Conservation (phyloP, 2,113 vertebrate species). For the Perognathus longimembris region DNA sequence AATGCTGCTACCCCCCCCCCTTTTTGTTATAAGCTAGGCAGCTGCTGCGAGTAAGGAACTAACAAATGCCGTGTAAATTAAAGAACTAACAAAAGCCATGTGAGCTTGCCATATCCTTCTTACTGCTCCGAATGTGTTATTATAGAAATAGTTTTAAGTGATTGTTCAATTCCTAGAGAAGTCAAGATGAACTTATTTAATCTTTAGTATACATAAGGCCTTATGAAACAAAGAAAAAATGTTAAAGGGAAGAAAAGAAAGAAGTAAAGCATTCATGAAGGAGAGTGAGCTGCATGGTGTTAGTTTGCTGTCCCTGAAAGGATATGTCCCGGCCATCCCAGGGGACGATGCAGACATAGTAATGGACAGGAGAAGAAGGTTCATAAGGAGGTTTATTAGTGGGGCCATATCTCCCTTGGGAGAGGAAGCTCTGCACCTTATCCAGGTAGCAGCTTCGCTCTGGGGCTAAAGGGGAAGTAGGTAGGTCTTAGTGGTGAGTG, state of each 20-base stretch:
- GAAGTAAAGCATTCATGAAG: neutral
- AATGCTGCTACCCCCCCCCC: neutral
- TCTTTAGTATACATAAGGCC: neutral
- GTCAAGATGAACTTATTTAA: neutral
- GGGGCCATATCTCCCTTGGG: too few species aligned
- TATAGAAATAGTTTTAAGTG: neutral
- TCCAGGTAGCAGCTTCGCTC: too few species aligned
- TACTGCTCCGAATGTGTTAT: neutral
- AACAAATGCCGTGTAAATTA: neutral
- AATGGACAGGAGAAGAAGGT: too few species aligned
- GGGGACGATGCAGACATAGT: too few species aligned
- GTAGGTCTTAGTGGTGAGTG: too few species aligned
- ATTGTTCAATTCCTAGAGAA: slow-evolving; percentile 13
- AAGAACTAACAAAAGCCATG: neutral
- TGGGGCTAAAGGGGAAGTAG: too few species aligned
- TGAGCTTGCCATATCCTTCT: neutral
- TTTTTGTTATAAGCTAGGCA: neutral
- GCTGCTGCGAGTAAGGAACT: neutral
- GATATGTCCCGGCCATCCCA: too few species aligned
- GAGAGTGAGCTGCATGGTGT: neutral
- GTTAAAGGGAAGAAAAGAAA: slow-evolving; percentile 30
- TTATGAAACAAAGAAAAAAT: neutral
- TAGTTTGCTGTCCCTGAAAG: neutral
- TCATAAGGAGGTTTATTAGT: too few species aligned
- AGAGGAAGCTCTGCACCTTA: too few species aligned